These are phyloP conservation scores for Gisinianus flammeolus DNA, from an alignment of 2,888 invertebrate species.

Conservation along the genomic window DNA sequence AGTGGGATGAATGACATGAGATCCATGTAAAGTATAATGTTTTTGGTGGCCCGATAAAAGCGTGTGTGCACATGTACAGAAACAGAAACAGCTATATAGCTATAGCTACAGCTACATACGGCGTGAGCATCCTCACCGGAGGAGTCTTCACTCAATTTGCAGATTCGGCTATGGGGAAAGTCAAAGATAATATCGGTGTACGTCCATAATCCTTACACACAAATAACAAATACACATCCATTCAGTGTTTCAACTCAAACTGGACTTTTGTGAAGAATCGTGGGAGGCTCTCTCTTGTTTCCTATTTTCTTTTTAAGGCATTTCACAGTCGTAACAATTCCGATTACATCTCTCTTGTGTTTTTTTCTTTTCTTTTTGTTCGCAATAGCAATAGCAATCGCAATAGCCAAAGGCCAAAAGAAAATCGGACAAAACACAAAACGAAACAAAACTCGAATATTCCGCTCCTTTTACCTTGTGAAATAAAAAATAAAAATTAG, in stretches of 20 bases:
- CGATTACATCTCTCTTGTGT: not conserved
- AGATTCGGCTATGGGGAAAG: too few species aligned
- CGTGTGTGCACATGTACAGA: not conserved
- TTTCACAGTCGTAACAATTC: not conserved
- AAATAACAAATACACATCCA: too few species aligned
- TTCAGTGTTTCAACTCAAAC: too few species aligned
- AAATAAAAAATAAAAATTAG: too few species aligned
- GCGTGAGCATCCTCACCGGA: not conserved
- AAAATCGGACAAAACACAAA: too few species aligned
- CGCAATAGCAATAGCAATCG: too few species aligned
- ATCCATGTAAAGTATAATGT: conserved; percentile 19
- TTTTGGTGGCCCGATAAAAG: not conserved
- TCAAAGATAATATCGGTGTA: too few species aligned
- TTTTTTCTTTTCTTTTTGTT: not conserved
- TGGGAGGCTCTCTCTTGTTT: not conserved
- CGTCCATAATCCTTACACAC: too few species aligned
- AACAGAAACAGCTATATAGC: not conserved
- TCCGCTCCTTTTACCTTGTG: too few species aligned
- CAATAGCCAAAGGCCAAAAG: too few species aligned
- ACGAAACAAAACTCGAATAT: too few species aligned
- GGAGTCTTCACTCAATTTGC: conserved; percentile 9
- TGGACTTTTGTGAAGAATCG: not conserved
- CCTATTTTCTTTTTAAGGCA: not conserved
- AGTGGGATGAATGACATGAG: conserved; percentile 14
- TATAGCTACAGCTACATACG: not conserved